Conservation (phyloP, 2,797 vertebrate genomes). For the Neoniphon sammara region DNA sequence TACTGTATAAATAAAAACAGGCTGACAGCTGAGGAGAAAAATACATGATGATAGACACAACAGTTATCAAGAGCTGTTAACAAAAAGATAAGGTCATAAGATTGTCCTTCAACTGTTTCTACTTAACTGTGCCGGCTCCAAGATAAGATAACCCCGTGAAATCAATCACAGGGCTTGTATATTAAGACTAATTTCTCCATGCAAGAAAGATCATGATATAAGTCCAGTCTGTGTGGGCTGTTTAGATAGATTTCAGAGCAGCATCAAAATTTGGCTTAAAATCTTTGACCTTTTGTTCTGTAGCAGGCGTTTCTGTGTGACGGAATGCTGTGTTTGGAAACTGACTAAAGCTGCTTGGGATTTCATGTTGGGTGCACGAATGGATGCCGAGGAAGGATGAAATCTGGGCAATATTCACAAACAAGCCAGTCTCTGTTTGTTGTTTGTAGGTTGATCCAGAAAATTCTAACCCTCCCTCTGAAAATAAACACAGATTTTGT, state of each 20-base stretch:
- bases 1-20: constrained; percentile 64
- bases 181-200: constrained; percentile 26
- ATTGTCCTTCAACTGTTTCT: constrained; percentile 68
- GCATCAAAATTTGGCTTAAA: constrained; percentile 40
- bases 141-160: constrained; percentile 61
- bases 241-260: constrained; percentile 46
- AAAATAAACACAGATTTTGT: constrained; percentile 63
- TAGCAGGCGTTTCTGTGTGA: constrained; percentile 26
- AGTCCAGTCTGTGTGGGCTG: constrained; percentile 45
- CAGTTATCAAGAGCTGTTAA: constrained; percentile 66
- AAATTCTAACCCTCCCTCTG: constrained; percentile 44
- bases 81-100: constrained; percentile 63
- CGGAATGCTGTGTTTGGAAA: constrained; percentile 45
- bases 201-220: constrained; percentile 37
- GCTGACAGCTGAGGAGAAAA: constrained; percentile 57
- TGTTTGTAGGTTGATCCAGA: constrained; percentile 53
- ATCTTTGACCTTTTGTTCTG: constrained; percentile 53
- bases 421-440: constrained; percentile 58
- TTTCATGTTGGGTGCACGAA: constrained; percentile 49
- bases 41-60: constrained; percentile 51
- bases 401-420: constrained; percentile 44
- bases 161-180: constrained; percentile 48
- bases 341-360: constrained; percentile 31
- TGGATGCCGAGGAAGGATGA: constrained; percentile 39
- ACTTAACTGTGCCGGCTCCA: constrained; percentile 46